Percentiles rank a stretch among this genome's conserved stretches.
Conservation (phyloP, 2,113 vertebrate genomes). For the Maccullochella peelii region DNA sequence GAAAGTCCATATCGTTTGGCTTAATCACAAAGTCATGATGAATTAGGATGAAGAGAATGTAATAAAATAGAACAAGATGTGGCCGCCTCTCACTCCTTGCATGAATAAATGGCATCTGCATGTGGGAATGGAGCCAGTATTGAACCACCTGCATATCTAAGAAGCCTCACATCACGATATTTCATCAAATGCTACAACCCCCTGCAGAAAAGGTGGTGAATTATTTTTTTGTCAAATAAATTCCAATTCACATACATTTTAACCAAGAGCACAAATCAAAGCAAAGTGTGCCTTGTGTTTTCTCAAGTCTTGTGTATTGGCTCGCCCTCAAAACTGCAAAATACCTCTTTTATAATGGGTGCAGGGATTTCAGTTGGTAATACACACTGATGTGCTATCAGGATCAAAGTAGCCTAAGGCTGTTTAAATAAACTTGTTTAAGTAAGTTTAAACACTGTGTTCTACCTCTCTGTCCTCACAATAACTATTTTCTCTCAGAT, state of each 20-base stretch:
- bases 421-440: slow-evolving; percentile 5
- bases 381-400: slow-evolving; percentile 14
- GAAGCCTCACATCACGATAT: slow-evolving; percentile 18
- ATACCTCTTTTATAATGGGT: slow-evolving; percentile 28
- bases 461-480: not conserved
- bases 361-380: not conserved
- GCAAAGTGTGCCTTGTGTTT: slow-evolving; percentile 15
- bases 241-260: slow-evolving; percentile 43
- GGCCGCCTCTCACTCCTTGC: not conserved
- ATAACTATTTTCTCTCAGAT: not conserved
- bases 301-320: not conserved
- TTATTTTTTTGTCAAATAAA: slow-evolving; percentile 24
- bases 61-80: slow-evolving; percentile 11
- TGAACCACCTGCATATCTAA: slow-evolving; percentile 37
- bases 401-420: slow-evolving; percentile 38
- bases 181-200: slow-evolving; percentile 38
- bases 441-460: too few species aligned
- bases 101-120: slow-evolving; percentile 35
- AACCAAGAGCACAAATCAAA: slow-evolving; percentile 29
- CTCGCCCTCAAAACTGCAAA: not conserved
- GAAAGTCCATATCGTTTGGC: not conserved
- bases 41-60: slow-evolving; percentile 9
- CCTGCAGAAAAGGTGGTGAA: slow-evolving; percentile 16
- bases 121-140: slow-evolving; percentile 13
- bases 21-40: slow-evolving; percentile 4